phyloP scores from a whole-genome alignment of 2,888 invertebrate genomes.

The Macropis europaea region DNA sequence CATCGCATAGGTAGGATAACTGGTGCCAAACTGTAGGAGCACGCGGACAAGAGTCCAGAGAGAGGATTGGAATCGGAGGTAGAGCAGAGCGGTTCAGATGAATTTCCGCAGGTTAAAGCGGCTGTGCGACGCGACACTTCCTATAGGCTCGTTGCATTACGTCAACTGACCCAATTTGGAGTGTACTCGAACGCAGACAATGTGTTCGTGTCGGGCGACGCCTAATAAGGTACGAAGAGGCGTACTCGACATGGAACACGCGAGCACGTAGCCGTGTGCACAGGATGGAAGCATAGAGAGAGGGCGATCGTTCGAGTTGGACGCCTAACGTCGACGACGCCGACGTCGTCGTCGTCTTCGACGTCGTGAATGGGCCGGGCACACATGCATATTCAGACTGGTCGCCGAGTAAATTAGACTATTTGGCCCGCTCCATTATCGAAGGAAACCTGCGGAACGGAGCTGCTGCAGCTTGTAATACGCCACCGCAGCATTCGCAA shows the following conservation, averaged over 20 bases:
- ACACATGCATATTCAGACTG: constrained; percentile 66
- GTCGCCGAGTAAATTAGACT: constrained; percentile 69
- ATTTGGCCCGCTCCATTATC: constrained; percentile 70
- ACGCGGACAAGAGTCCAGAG: not conserved
- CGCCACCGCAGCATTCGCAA: constrained; percentile 58
- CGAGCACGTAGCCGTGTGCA: constrained; percentile 40
- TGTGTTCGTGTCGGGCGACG: constrained; percentile 46
- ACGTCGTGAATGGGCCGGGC: constrained; percentile 32
- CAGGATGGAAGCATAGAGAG: constrained; percentile 16
- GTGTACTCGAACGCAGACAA: constrained; percentile 60
- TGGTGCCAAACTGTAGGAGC: too few species aligned
- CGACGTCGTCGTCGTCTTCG: constrained; percentile 35
- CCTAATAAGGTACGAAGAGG: constrained; percentile 70
- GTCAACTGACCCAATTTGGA: constrained; percentile 64
- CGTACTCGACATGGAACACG: constrained; percentile 39
- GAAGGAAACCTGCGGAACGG: constrained; percentile 64
- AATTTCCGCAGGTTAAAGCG: constrained; percentile 1
- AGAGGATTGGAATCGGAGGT: not conserved
- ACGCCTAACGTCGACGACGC: constrained; percentile 8
- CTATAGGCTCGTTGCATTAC: constrained; percentile 34
- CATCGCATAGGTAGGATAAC: too few species aligned
- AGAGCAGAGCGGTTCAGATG: not conserved
- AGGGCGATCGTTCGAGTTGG: constrained; percentile 12
- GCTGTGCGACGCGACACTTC: constrained; percentile 7
- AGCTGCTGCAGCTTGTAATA: constrained; percentile 59